Evolutionary conservation across 2,888 invertebrate species (phyloP).

Genomic region (Elegia similella): DNA sequence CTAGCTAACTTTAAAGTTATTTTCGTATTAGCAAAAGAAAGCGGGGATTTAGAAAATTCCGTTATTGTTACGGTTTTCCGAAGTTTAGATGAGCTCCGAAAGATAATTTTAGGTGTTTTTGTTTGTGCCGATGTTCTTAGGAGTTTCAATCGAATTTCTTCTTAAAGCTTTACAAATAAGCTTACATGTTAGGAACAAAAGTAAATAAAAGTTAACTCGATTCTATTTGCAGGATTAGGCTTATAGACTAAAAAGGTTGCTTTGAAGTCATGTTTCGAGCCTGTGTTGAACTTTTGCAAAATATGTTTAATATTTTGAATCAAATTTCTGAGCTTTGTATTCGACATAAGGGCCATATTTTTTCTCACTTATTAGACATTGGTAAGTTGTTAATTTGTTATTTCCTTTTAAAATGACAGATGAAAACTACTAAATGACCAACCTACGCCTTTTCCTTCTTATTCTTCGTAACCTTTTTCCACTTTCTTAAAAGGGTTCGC

Average conservation of each 20-base stretch:
- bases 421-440: too few relatives aligned
- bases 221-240: not conserved
- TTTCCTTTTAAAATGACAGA: too few relatives aligned
- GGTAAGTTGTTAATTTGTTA: too few relatives aligned
- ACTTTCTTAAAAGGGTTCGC: too few relatives aligned
- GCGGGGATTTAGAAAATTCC: conserved; percentile 13
- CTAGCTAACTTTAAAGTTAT: conserved; percentile 36
- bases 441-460: too few relatives aligned
- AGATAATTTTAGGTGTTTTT: conserved; percentile 15
- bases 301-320: not conserved
- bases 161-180: conserved; percentile 9
- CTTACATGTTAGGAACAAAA: conserved; percentile 3
- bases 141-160: conserved; percentile 11
- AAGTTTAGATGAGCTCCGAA: conserved; percentile 8
- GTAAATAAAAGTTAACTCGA: conserved; percentile 2
- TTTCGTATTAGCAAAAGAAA: conserved; percentile 31
- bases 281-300: not conserved
- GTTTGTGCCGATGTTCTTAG: conserved; percentile 6
- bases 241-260: not conserved
- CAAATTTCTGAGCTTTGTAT: not conserved
- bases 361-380: too few relatives aligned
- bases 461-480: too few relatives aligned
- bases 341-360: too few relatives aligned
- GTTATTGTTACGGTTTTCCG: conserved; percentile 14
- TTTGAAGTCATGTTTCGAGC: not conserved